These are phyloP conservation scores for Heliconius charithonia DNA, from an alignment of 2,888 invertebrate genomes.

Conservation along the genomic window DNA sequence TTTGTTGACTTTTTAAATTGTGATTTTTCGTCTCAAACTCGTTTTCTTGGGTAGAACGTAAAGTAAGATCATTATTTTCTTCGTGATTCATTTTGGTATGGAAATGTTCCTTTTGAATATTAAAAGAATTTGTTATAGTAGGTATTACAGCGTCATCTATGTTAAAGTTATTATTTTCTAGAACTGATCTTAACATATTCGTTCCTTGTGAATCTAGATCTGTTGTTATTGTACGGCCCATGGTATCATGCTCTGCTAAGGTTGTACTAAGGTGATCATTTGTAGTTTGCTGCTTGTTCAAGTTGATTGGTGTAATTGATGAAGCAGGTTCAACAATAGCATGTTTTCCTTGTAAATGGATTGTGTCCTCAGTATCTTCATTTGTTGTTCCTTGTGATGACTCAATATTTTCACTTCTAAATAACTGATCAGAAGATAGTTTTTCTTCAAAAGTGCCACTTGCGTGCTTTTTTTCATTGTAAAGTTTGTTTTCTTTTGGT, in stretches of 20 bases:
- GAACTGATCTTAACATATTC: neutral
- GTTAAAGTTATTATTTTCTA: neutral
- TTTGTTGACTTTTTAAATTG: slow-evolving; percentile 20
- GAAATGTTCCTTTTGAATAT: neutral
- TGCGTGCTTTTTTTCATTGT: slow-evolving; percentile 21
- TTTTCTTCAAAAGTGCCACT: slow-evolving; percentile 30
- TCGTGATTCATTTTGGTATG: neutral
- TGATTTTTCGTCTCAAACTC: slow-evolving; percentile 21
- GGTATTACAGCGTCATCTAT: neutral
- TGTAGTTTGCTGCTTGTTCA: neutral
- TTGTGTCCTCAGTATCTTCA: neutral
- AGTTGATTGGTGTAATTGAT: neutral
- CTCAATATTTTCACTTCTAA: neutral
- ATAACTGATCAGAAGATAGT: neutral
- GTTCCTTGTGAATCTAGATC: slow-evolving; percentile 3
- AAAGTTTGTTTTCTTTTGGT: neutral
- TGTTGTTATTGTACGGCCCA: neutral
- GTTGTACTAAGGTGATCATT: neutral
- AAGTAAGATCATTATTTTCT: slow-evolving; percentile 4
- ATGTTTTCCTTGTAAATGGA: slow-evolving; percentile 7
- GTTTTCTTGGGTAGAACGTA: slow-evolving; percentile 29
- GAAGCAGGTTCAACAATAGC: neutral
- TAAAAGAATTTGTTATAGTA: neutral
- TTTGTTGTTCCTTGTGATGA: neutral
- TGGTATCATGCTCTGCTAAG: neutral